A percentile compares a stretch with the other conserved stretches of the same genome.
phyloP scores from a whole-genome alignment of 2,797 vertebrate species.

The Bradypodion pumilum region DNA sequence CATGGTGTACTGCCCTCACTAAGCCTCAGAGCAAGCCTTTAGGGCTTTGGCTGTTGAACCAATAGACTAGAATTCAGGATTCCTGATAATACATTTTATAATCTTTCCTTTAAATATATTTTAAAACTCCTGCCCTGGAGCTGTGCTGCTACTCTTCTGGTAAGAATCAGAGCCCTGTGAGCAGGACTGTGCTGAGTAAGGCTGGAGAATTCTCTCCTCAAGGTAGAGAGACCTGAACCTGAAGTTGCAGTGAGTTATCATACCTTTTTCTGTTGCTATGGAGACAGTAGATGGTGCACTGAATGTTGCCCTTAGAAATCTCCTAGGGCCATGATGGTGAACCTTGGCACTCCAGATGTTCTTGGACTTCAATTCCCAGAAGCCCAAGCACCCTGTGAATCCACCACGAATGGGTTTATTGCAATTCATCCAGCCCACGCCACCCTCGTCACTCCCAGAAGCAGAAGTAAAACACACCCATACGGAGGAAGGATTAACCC shows the following conservation, averaged over 20 bases:
- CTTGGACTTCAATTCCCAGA: too few relatives aligned
- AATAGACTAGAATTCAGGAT: neutral
- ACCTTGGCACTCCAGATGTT: too few relatives aligned
- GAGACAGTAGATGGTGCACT: neutral
- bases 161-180: neutral
- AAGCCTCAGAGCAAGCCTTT: too few relatives aligned
- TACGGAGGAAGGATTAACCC: too few relatives aligned
- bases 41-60: neutral
- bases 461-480: too few relatives aligned
- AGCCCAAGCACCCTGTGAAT: too few relatives aligned
- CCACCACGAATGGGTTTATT: too few relatives aligned
- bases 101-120: neutral
- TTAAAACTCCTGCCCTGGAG: too few relatives aligned
- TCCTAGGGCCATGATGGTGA: too few relatives aligned
- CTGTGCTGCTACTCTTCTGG: too few relatives aligned
- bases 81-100: neutral
- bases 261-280: slow-evolving; percentile 15
- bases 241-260: neutral
- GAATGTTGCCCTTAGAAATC: neutral
- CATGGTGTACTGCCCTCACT: neutral
- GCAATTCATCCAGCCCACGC: too few relatives aligned
- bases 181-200: neutral
- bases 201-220: neutral
- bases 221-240: neutral
- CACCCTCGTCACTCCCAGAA: too few relatives aligned